These are phyloP conservation scores for Conistra vaccinii DNA, from an alignment of 2,888 invertebrate species.

Conservation along the genomic window DNA sequence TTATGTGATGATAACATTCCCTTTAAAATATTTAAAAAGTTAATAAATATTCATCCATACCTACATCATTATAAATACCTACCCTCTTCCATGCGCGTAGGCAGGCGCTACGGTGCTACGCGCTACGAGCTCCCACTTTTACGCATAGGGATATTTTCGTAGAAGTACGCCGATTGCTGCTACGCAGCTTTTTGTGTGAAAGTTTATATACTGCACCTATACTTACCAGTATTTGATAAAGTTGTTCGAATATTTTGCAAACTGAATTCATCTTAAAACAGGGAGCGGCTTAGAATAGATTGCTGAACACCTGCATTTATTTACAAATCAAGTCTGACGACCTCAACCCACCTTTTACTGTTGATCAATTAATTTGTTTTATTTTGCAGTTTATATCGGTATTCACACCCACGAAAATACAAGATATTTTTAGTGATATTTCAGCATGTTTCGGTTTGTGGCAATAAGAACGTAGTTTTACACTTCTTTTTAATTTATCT, in stretches of 20 bases:
- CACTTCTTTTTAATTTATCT: neutral
- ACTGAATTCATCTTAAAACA: neutral
- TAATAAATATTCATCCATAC: neutral
- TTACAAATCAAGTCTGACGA: constrained; percentile 54
- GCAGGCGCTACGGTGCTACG: constrained; percentile 27
- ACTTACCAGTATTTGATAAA: neutral
- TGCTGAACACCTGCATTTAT: constrained; percentile 51
- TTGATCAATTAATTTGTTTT: constrained; percentile 47
- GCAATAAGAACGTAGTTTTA: neutral
- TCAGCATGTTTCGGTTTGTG: neutral
- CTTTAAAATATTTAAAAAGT: neutral
- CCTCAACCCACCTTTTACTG: constrained; percentile 32
- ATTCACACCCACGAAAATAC: constrained; percentile 26
- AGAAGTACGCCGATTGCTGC: neutral
- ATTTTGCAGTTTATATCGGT: constrained; percentile 23
- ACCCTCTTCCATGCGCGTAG: constrained; percentile 8
- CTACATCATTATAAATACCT: neutral
- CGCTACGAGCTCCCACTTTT: constrained; percentile 21
- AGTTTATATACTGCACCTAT: neutral
- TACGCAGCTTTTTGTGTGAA: neutral
- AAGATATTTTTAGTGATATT: neutral
- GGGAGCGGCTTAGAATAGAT: constrained; percentile 15
- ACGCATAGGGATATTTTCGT: constrained; percentile 11
- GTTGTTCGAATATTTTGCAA: neutral
- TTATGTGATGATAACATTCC: neutral